Base-by-base conservation (phyloP, 2,888 invertebrate species). In the Nymphalis c-album region DNA sequence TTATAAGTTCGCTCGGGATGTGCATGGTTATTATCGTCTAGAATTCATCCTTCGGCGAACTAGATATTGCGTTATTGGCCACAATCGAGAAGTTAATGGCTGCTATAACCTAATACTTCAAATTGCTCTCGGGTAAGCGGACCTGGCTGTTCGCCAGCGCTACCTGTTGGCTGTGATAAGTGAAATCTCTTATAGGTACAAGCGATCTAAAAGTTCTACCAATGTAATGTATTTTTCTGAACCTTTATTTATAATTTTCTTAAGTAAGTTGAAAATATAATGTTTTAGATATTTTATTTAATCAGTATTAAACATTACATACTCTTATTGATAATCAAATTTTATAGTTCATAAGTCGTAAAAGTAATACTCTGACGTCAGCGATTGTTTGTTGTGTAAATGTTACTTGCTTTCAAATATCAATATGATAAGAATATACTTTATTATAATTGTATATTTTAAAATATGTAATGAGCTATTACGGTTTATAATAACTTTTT, bases 151-250 rank as follows among this genome's bases (percentile, higher is more conserved):
- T 71, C 72, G 84, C 86, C 85, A 86, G 76, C 76, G 77, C 77
- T 79, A 88, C 89, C 88, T 90, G 90, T 89, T 89, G 90, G 57
- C 51, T 46, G 69, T 66, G 71, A 68, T 67, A 67, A 62, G 69
- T 70, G 65, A 64, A 65, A 67, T 60, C 59, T 69, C 67, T 63
- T 17, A 7, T 55, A 60, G 62, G 48, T n/a, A 62, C 62, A 63
- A 40, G 63, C 45, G 50, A 70, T 60, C 26, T 60, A 17, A 65
- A 64, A 61, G 20, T 53, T 64, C 48, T 63, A 64, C 61, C 68
- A 60, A 18, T 60, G 51, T 47, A 59, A 53, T 51, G 48, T 46
- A 35, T 64, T 63, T 46, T 18, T 55, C 16, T 55, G n/a, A 58
- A 26, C 10, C 5, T 51, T 40, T 40, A 40, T 4, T 13, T 13